These are phyloP conservation scores for Paracanthobrama guichenoti DNA, from an alignment of 2,113 vertebrate genomes.

Conservation along the genomic window DNA sequence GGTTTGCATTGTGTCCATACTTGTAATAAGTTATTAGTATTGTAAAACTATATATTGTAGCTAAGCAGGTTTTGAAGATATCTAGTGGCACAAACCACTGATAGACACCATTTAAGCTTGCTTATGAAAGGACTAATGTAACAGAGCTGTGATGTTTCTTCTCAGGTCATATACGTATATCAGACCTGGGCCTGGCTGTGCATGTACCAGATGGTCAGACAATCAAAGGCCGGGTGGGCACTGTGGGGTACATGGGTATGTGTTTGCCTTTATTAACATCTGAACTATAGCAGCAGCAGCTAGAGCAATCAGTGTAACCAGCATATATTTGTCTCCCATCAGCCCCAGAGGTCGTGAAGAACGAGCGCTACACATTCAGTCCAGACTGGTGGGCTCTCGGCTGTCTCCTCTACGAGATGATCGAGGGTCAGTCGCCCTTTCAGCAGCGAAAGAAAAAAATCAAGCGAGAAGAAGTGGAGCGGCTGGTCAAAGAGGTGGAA, in stretches of 20 bases:
- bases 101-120: background rate
- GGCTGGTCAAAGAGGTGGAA: conserved; percentile 86
- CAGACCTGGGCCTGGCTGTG: conserved; percentile 92
- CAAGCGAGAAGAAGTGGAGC: conserved; percentile 95
- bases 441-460: conserved; percentile 98
- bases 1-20: too few species aligned
- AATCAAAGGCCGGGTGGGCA: conserved; percentile 95
- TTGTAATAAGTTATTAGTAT: too few species aligned
- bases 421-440: conserved; percentile 95
- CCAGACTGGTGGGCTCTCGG: conserved; percentile 98
- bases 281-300: background rate
- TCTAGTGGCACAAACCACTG: background rate
- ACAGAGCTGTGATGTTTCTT: conserved; percentile 24
- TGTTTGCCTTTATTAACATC: conserved; percentile 26
- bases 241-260: conserved; percentile 99
- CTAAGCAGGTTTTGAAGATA: background rate
- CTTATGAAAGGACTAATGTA: background rate
- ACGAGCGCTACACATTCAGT: conserved; percentile 92
- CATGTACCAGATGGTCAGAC: conserved; percentile 89
- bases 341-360: conserved; percentile 96
- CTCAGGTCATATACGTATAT: conserved; percentile 95
- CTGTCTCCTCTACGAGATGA: conserved; percentile 97
- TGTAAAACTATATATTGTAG: too few species aligned
- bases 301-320: background rate
- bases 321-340: conserved; percentile 27